Base-by-base conservation (phyloP, 2,113 vertebrate species). In the Rhinichthys klamathensis region DNA sequence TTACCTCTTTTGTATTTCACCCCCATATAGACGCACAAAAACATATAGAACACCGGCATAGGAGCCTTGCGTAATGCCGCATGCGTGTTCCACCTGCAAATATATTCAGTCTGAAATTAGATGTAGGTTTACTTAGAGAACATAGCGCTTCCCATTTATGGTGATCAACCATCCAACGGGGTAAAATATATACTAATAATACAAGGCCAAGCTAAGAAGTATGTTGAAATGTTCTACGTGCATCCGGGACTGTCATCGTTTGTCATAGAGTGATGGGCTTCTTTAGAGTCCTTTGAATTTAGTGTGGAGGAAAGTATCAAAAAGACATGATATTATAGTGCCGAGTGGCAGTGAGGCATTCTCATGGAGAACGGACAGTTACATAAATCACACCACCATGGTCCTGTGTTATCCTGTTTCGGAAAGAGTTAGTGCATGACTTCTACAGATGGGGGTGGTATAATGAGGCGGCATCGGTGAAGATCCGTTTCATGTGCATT, bases 1-100 rank as follows among this genome's bases (percentile, higher is more conserved):
- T 89, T 90, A 91, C 87, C 86, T 84, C 84, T 82, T 41, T 86
- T 88, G 88, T 86, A 83, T 85, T 88, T 89, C 81, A 88, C 88
- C 70, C 38, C 73, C 91, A 87, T 87, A 87, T 9, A 12, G 83
- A 61, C 44, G 72, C 30, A 10, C 32, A 80, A 88, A 84, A 87
- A 70, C 70, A 77, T 83, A 81, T 87, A 85, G 67, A 76, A 56
- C 18, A 18, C 54, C 8, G 54, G 54, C 54, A 23, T 56, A 56
- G 54, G 6, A 76, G 67, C 61, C 32, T 58, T 18, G 75, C 25
- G 83, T 46, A 38, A 51, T 46, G 79, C 18, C 0, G 11, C 44
- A 32, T 32, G 41, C 27, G 18, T 3, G 16, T 76, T 54, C 4
- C 2, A 27, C 74, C 15, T 21, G 74, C 49, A 46, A 67, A 65